Percentiles rank a stretch among this genome's conserved stretches.
These are phyloP conservation scores for Melitaea cinxia DNA, from an alignment of 1,140 invertebrate species.

Conservation along the genomic window DNA sequence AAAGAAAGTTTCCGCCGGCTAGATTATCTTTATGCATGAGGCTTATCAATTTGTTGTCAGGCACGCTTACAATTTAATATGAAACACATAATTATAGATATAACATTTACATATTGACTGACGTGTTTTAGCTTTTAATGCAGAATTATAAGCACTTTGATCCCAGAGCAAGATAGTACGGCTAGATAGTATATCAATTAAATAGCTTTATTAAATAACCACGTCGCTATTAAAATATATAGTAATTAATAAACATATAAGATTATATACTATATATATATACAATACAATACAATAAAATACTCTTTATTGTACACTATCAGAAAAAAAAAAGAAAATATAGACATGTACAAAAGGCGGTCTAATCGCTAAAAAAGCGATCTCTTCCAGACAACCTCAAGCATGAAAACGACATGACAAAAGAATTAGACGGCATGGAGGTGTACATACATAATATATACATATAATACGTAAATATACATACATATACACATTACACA, in stretches of 20 bases:
- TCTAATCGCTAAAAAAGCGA: no score
- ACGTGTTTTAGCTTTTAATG: conserved; percentile 37
- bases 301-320: no score
- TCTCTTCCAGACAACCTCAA: no score
- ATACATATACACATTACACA: no score
- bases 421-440: no score
- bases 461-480: no score
- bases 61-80: conserved; percentile 63
- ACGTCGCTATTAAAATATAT: background rate
- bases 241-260: background rate
- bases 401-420: no score
- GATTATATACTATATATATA: background rate
- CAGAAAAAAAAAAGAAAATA: no score
- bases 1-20: conserved; percentile 50
- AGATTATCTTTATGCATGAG: conserved; percentile 65
- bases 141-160: conserved; percentile 34
- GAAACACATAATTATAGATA: conserved; percentile 54
- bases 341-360: no score
- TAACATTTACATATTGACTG: conserved; percentile 39
- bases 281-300: background rate
- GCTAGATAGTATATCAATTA: conserved; percentile 37
- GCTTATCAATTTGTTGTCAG: conserved; percentile 68
- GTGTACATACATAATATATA: no score
- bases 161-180: conserved; percentile 33
- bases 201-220: conserved; percentile 36